Conservation (phyloP, 2,113 vertebrate species). For the Nansenia antarctica region DNA sequence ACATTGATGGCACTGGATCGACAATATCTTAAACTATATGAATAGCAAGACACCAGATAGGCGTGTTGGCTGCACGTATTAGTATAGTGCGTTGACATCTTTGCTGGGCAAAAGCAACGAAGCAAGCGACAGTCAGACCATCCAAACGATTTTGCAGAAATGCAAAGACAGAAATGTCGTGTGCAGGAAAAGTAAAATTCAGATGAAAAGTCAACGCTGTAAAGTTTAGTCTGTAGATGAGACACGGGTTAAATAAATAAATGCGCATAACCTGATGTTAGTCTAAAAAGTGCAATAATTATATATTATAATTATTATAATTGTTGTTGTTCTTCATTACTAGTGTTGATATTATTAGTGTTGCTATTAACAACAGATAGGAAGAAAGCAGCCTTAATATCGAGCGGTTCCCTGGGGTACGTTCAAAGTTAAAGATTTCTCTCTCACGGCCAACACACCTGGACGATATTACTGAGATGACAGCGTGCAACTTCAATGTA, state of each 20-base stretch:
- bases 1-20: neutral
- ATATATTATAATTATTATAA: neutral
- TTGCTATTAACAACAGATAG: neutral
- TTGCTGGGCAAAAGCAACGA: neutral
- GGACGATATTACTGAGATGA: neutral
- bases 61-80: too few species aligned
- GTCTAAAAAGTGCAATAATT: neutral
- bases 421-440: slow-evolving; percentile 50
- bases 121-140: neutral
- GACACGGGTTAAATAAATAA: too few species aligned
- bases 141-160: neutral
- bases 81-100: too few species aligned
- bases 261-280: neutral
- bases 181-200: neutral
- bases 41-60: neutral
- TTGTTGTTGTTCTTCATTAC: neutral
- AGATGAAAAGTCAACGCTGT: neutral
- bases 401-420: slow-evolving; percentile 30
- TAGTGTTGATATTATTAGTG: neutral
- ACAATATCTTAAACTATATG: neutral
- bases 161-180: neutral
- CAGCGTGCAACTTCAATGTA: neutral
- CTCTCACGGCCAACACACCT: slow-evolving; percentile 6
- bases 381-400: neutral
- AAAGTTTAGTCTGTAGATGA: neutral